Conservation (phyloP, 2,888 invertebrate genomes). For the Syritta pipiens region DNA sequence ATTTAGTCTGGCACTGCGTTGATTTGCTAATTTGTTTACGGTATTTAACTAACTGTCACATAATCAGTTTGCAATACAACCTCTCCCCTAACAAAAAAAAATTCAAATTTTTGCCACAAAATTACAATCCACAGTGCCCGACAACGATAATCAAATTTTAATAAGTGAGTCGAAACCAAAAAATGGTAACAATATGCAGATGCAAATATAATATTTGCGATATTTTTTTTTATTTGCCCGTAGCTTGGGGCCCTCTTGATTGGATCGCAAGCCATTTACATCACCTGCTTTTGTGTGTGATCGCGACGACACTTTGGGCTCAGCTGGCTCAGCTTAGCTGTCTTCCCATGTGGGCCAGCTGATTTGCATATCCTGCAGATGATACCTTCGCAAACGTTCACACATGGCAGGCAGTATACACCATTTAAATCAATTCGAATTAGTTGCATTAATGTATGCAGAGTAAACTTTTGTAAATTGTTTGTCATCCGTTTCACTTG, state of each 20-base stretch:
- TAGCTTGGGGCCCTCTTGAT: not conserved
- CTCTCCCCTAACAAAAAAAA: constrained; percentile 36
- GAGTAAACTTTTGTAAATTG: constrained; percentile 39
- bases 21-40: constrained; percentile 21
- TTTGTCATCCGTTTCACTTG: constrained; percentile 18
- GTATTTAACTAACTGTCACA: constrained; percentile 6
- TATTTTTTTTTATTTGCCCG: too few relatives aligned
- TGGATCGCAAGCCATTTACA: not conserved
- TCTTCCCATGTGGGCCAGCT: not conserved
- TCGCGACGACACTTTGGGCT: not conserved
- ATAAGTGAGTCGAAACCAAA: constrained; percentile 19
- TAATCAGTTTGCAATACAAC: constrained; percentile 8
- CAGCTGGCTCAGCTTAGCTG: too few relatives aligned
- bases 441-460: constrained; percentile 55
- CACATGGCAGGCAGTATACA: not conserved
- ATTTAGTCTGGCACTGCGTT: not conserved
- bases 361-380: constrained; percentile 34
- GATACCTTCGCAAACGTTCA: not conserved
- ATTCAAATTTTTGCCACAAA: constrained; percentile 14
- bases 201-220: constrained; percentile 3
- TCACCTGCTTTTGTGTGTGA: not conserved
- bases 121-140: not conserved
- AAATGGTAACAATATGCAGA: constrained; percentile 41
- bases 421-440: constrained; percentile 32
- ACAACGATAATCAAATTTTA: constrained; percentile 4